phyloP scores from a whole-genome alignment of 2,113 vertebrate species.

The Platysteira castanea region DNA sequence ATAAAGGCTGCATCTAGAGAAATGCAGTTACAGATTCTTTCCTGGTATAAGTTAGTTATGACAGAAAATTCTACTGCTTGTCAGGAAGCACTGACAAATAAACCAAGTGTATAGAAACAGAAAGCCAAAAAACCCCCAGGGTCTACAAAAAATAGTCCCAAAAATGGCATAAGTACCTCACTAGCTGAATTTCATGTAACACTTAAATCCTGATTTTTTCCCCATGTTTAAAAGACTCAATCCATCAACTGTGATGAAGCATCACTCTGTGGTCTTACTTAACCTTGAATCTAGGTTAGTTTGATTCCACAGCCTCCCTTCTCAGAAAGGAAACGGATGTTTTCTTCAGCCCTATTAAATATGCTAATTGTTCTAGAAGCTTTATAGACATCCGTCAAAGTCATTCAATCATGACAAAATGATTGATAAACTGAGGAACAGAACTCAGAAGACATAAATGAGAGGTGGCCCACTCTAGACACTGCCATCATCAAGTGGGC shows the following conservation, averaged over 20 bases:
- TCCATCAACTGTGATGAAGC: not conserved
- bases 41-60: not conserved
- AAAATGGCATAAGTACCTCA: not conserved
- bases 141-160: not conserved
- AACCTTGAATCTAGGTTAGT: not conserved
- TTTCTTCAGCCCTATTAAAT: not conserved
- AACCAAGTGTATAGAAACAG: not conserved
- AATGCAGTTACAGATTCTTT: not conserved
- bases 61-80: not conserved
- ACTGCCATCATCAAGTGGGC: not conserved
- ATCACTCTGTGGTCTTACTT: not conserved
- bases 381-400: not conserved
- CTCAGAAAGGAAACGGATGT: not conserved
- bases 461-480: not conserved
- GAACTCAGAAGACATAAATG: not conserved
- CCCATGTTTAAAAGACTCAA: not conserved
- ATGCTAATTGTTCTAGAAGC: not conserved
- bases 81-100: not conserved
- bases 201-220: not conserved
- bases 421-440: not conserved
- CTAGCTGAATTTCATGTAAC: not conserved
- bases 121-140: rapidly evolving
- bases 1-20: not conserved
- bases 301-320: not conserved
- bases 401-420: not conserved